Percentiles rank a stretch among this genome's conserved stretches.
Conservation (phyloP, 2,888 invertebrate species). For the Aleiodes alternator region DNA sequence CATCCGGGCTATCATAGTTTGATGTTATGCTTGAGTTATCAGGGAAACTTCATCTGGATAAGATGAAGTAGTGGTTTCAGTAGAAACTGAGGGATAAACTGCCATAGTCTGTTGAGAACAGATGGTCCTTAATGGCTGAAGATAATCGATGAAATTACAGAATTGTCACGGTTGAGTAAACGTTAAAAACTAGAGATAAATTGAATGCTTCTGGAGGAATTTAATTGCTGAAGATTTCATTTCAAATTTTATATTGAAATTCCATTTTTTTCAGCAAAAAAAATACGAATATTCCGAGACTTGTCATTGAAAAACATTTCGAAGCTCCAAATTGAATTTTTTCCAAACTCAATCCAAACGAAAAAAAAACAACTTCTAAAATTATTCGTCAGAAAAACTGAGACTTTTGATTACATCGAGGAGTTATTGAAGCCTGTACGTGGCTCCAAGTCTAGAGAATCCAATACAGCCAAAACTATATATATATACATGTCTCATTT, state of each 20-base stretch:
- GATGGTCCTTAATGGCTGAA: neutral
- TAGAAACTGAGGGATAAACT: neutral
- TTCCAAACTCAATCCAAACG: neutral
- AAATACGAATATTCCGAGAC: too few relatives aligned
- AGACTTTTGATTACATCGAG: constrained; percentile 4
- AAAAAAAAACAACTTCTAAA: neutral
- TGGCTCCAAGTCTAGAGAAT: constrained; percentile 6
- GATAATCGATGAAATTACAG: neutral
- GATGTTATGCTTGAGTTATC: neutral
- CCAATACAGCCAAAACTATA: neutral
- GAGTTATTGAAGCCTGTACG: constrained; percentile 25
- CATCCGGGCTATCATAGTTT: too few relatives aligned
- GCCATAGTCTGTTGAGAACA: neutral
- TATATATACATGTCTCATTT: constrained; percentile 37
- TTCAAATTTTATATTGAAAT: too few relatives aligned
- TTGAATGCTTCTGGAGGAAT: neutral
- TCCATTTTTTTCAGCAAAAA: too few relatives aligned
- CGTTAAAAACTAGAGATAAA: neutral
- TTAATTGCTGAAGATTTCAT: too few relatives aligned
- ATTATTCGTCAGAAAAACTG: neutral
- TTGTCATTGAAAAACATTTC: too few relatives aligned
- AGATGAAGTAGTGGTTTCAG: neutral
- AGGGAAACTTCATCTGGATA: neutral
- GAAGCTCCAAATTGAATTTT: too few relatives aligned
- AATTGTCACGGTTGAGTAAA: neutral